Evolutionary conservation across 1,140 invertebrate species (phyloP).

Genomic region (Magallana angulata): DNA sequence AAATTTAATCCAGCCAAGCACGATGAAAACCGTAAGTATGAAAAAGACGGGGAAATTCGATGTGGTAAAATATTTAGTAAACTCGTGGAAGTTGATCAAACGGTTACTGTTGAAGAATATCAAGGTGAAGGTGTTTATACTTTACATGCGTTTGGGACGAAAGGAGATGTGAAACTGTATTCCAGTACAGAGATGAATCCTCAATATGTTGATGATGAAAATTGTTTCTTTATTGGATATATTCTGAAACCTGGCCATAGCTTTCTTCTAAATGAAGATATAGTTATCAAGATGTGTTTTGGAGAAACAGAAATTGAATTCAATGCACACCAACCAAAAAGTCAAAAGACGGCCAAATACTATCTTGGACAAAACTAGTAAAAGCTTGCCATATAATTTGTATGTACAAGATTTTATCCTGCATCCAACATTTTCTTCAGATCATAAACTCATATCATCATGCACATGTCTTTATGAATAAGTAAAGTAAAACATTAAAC

Average conservation of each 20-base stretch:
- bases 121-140: not conserved
- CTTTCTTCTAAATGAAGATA: not conserved
- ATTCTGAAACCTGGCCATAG: not conserved
- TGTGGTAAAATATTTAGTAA: not conserved
- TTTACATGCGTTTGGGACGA: not conserved
- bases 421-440: too few relatives aligned
- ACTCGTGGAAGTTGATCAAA: not conserved
- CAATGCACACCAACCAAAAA: not conserved
- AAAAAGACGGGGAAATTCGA: not conserved
- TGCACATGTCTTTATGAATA: too few relatives aligned
- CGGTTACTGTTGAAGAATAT: not conserved
- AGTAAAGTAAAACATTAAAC: too few relatives aligned
- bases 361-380: not conserved
- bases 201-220: not conserved
- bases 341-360: too few relatives aligned
- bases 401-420: too few relatives aligned
- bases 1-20: constrained; percentile 23
- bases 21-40: not conserved
- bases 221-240: not conserved
- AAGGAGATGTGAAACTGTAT: not conserved
- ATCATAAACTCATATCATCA: too few relatives aligned
- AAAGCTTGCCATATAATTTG: too few relatives aligned
- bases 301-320: constrained; percentile 5
- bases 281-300: not conserved
- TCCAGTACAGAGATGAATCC: not conserved